Evolutionary conservation across 2,113 vertebrate species (phyloP).

Genomic region (Gallinago media): DNA sequence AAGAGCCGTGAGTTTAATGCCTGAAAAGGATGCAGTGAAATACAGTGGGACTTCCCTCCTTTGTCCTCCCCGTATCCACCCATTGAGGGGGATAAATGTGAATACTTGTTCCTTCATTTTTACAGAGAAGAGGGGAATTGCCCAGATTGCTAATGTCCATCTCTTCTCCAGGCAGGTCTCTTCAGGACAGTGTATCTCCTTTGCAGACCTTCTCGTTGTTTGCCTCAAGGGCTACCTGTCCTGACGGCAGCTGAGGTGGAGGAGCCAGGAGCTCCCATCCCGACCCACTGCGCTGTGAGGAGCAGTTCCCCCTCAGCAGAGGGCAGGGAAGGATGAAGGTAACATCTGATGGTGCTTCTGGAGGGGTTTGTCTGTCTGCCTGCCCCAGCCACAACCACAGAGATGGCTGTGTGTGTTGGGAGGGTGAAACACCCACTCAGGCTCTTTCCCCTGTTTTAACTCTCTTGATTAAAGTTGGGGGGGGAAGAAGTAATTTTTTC

Average conservation of each 20-base stretch:
- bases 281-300: fast-evolving
- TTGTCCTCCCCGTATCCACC: not conserved
- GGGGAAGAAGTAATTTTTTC: not conserved
- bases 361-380: not conserved
- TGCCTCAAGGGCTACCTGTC: not conserved
- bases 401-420: not conserved
- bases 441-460: not conserved
- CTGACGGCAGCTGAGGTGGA: not conserved
- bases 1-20: not conserved
- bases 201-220: not conserved
- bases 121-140: not conserved
- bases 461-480: not conserved
- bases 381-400: not conserved
- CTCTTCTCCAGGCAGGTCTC: not conserved
- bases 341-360: not conserved
- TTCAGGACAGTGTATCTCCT: not conserved
- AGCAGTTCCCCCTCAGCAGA: not conserved
- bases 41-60: not conserved
- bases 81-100: not conserved
- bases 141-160: not conserved
- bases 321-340: not conserved
- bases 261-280: not conserved
- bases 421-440: not conserved
- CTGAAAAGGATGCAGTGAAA: not conserved
- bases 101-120: not conserved